Evolutionary conservation across 2,888 invertebrate genomes (phyloP).

Genomic region (Patella pellucida): DNA sequence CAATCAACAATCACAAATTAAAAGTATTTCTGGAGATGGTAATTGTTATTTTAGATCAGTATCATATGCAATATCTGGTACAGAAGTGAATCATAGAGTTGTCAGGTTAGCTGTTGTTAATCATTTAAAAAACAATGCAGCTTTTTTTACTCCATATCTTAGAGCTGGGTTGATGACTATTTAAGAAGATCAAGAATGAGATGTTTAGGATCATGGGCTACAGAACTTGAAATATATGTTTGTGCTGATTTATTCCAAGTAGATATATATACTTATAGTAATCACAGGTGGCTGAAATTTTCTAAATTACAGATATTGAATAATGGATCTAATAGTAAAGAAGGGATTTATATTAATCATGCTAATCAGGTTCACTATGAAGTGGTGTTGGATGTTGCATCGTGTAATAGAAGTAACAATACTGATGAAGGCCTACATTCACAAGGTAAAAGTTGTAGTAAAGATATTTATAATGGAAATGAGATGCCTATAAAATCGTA

Average conservation of each 20-base stretch:
- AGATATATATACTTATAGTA: not conserved
- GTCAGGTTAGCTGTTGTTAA: not conserved
- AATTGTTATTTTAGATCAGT: not conserved
- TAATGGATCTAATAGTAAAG: no score
- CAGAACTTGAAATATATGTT: not conserved
- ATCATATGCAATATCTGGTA: not conserved
- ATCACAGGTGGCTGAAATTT: not conserved
- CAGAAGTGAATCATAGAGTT: not conserved
- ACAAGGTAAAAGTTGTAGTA: no score
- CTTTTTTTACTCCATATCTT: not conserved
- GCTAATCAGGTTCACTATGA: no score
- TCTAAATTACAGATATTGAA: not conserved
- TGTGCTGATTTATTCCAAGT: not conserved
- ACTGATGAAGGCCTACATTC: no score
- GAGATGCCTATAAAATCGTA: no score
- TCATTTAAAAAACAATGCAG: not conserved
- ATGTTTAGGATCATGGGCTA: not conserved
- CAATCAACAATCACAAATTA: no score
- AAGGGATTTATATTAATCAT: no score
- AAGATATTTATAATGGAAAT: no score
- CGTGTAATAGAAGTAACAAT: no score
- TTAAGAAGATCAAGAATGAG: not conserved
- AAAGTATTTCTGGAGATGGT: not conserved
- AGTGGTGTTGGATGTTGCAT: no score
- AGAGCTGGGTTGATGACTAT: not conserved